Percentiles rank a stretch among this genome's conserved stretches.
Conservation (phyloP, 2,888 invertebrate species). For the Megaustenia siamemsis region DNA sequence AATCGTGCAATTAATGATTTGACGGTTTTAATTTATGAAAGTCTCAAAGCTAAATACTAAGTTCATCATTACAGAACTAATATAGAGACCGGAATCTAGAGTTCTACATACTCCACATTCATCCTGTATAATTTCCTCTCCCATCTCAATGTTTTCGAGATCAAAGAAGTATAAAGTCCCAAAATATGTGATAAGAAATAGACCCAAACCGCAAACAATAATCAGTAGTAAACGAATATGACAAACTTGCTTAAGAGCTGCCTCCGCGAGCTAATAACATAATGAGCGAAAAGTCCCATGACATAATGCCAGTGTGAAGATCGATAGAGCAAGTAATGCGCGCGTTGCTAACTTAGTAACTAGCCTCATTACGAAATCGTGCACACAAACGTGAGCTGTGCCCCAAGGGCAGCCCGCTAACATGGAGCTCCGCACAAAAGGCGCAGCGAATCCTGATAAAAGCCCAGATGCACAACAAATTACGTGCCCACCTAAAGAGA, state of each 20-base stretch:
- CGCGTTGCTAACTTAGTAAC: constrained; percentile 40
- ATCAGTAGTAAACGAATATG: not conserved
- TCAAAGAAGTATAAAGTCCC: not conserved
- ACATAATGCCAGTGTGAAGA: constrained; percentile 35
- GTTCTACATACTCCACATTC: no score
- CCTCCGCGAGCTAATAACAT: constrained; percentile 31
- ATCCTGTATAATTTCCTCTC: no score
- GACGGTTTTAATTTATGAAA: no score
- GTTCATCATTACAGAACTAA: no score
- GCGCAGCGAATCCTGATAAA: constrained; percentile 41
- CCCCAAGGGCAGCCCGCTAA: constrained; percentile 14
- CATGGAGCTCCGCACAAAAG: constrained; percentile 27
- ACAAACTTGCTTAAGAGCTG: constrained; percentile 21
- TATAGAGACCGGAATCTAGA: no score
- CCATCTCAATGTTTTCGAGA: no score
- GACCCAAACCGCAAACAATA: not conserved
- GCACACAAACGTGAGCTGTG: constrained; percentile 32
- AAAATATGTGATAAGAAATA: not conserved
- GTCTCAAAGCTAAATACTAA: no score
- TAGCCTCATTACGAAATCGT: constrained; percentile 44
- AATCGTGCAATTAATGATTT: no score
- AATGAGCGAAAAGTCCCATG: constrained; percentile 29
- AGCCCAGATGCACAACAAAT: constrained; percentile 49
- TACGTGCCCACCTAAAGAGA: constrained; percentile 28
- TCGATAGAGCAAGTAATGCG: constrained; percentile 36